A percentile compares a stretch with the other conserved stretches of the same genome.
Conservation (phyloP, 2,113 vertebrate genomes). For the Pavo muticus region DNA sequence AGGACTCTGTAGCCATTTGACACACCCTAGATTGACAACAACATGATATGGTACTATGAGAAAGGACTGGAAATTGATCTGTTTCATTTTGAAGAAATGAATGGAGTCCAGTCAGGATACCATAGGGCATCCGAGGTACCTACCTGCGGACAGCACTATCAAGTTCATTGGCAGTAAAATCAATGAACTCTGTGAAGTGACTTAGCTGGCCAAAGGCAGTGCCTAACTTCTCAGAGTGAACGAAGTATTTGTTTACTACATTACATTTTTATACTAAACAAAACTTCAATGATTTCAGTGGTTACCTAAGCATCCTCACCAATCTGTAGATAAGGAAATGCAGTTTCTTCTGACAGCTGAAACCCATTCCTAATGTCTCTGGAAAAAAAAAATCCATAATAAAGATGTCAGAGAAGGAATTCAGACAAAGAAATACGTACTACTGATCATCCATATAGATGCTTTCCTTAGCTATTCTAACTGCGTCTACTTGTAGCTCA, state of each 20-base stretch:
- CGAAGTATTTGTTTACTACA: neutral
- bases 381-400: neutral
- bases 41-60: neutral
- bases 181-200: neutral
- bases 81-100: neutral
- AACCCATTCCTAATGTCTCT: neutral
- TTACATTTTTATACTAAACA: neutral
- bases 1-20: neutral
- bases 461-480: neutral
- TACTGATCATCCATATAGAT: neutral
- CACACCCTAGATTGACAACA: neutral
- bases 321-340: neutral
- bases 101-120: neutral
- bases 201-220: neutral
- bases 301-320: neutral
- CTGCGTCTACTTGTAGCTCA: neutral
- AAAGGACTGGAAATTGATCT: neutral
- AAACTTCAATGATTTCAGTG: neutral
- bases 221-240: neutral
- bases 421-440: constrained; percentile 19
- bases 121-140: neutral
- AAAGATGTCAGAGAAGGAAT: constrained; percentile 30
- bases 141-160: neutral
- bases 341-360: neutral
- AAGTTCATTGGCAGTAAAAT: neutral